phyloP scores from a whole-genome alignment of 2,888 invertebrate species.

The Atethmia centrago region DNA sequence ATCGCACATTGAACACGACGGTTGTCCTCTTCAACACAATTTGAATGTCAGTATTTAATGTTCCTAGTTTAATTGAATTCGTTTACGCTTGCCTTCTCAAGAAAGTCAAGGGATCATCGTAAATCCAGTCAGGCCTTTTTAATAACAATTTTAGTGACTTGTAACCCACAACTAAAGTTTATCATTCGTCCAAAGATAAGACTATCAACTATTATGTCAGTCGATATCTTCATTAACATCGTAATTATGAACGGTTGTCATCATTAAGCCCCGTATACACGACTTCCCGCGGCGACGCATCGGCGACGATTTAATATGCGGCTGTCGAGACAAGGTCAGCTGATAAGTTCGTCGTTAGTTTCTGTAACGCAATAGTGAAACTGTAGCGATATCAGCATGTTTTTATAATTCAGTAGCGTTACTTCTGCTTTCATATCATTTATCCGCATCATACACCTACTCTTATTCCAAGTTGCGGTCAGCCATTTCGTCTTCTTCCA shows the following conservation, averaged over 20 bases:
- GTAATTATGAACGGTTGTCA: conserved; percentile 11
- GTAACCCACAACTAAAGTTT: conserved; percentile 22
- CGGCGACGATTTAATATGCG: conserved; percentile 24
- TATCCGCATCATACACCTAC: background rate
- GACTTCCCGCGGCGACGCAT: background rate
- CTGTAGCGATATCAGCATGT: background rate
- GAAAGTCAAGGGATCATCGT: background rate
- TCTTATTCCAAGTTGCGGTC: background rate
- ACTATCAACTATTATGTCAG: conserved; percentile 37
- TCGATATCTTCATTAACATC: conserved; percentile 3
- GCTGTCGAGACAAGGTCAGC: conserved; percentile 43
- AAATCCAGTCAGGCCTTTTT: background rate
- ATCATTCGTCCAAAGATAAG: conserved; percentile 20
- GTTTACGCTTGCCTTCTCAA: background rate
- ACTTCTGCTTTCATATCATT: background rate
- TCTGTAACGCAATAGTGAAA: conserved; percentile 25
- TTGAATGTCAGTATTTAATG: background rate
- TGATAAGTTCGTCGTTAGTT: conserved; percentile 43
- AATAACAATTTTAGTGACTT: background rate
- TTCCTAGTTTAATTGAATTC: background rate
- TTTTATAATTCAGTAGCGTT: background rate
- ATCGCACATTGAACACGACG: background rate
- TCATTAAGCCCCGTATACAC: conserved; percentile 21
- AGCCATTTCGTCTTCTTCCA: background rate
- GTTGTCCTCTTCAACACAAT: background rate